Evolutionary conservation across 2,888 invertebrate genomes (phyloP), one percentile per base, ranked within the genome.

Genomic region (Troilus luridus): DNA sequence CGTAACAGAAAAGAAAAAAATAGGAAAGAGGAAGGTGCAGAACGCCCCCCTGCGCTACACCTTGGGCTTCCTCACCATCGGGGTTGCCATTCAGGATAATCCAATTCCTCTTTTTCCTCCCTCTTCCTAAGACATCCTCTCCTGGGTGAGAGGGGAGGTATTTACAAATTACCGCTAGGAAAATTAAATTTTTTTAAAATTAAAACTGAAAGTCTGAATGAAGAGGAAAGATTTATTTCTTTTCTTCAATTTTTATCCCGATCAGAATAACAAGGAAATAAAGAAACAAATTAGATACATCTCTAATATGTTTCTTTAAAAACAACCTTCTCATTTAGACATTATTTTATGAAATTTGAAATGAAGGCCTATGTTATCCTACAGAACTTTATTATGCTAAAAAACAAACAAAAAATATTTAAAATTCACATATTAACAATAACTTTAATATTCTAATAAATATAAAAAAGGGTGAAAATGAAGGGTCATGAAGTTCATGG

Each of bases 91-190:
- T 62, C 88, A 60, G 64, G 89, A 62, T 89, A 89, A 89, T 89
- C 89, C 89, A 89, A 89, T 89, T 89, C 64, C 54, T 62, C 62
- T 27, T 64, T 62, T 89, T 89, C 67, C 56, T 64, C 56, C 12
- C 21, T 41, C 56, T 58, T 56, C 72, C 85, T 85, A 41, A 85
- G 56, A 85, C 56, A n/a, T 58, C 56, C 56, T 56, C 85, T 85
- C n/a, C 2, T 17, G n/a, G n/a, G 56, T 54, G 56, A 58, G 85
- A 58, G 85, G 85, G 85, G 85, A 58, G 81, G n/a, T 85, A n/a
- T 85, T 85, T 85, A 85, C 85, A 54, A 85, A 85, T 85, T 85
- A 85, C 85, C 85, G n/a, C 54, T 56, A 58, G 56, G 85, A 85
- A 85, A 85, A 85, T 85, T 85, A 85, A 85, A 85, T 85, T 85